Percentiles rank a stretch among this genome's conserved stretches.
These are phyloP conservation scores for Oenanthe melanoleuca DNA, from an alignment of 2,113 vertebrate genomes.

Conservation along the genomic window DNA sequence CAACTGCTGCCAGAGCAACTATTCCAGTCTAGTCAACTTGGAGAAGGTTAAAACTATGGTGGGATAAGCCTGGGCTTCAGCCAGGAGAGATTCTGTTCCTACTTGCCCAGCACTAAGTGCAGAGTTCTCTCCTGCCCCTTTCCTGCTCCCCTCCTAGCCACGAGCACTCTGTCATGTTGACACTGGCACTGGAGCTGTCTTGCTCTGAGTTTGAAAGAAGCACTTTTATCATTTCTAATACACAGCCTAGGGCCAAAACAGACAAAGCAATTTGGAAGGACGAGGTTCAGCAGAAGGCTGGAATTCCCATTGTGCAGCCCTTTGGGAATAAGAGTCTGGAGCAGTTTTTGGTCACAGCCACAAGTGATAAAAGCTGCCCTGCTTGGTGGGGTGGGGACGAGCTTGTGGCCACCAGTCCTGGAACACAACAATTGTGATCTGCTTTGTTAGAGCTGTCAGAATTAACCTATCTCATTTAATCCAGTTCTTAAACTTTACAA, in stretches of 20 bases:
- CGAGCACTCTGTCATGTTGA: constrained; percentile 56
- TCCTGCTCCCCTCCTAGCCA: neutral
- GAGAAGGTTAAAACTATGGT: neutral
- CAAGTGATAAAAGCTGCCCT: neutral
- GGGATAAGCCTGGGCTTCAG: neutral
- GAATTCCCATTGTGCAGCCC: constrained; percentile 38
- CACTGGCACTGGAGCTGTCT: constrained; percentile 57
- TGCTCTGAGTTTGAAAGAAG: constrained; percentile 62
- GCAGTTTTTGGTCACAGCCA: neutral
- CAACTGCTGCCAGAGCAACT: constrained; percentile 44
- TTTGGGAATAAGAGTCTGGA: neutral
- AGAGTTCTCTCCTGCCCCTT: neutral
- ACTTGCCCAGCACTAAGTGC: neutral
- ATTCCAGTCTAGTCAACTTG: constrained; percentile 8
- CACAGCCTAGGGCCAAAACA: constrained; percentile 72
- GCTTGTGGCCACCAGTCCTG: neutral
- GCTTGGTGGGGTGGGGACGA: neutral
- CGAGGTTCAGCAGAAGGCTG: constrained; percentile 59
- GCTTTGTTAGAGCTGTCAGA: neutral
- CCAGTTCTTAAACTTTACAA: neutral
- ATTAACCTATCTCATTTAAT: neutral
- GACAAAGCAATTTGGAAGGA: constrained; percentile 48
- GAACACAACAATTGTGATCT: neutral
- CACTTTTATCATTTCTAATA: constrained; percentile 73
- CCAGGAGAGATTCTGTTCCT: constrained; percentile 6